A percentile compares a stretch with the other conserved stretches of the same genome.
Evolutionary conservation across 53 echinoderm and acorn worm genomes (phyloP).

Genomic region (Echinarachnius parma): DNA sequence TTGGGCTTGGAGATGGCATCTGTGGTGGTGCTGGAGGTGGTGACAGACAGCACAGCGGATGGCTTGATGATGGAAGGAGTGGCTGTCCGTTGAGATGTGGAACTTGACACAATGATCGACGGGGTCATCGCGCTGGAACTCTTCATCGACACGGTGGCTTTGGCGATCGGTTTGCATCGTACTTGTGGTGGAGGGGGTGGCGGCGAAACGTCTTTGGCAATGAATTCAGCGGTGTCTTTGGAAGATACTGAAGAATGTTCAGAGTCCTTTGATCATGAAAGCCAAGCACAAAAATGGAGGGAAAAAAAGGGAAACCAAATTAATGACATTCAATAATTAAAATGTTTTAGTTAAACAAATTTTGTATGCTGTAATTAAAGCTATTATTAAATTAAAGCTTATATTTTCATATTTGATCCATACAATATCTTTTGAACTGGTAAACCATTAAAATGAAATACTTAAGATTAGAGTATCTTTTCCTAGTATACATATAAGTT

Average conservation of each 20-base stretch:
- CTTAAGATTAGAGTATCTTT: too few relatives aligned
- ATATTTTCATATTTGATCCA: too few relatives aligned
- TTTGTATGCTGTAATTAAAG: too few relatives aligned
- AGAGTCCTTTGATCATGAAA: too few relatives aligned
- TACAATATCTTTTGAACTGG: too few relatives aligned
- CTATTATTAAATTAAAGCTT: too few relatives aligned
- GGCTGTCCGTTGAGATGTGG: slow-evolving; percentile 32
- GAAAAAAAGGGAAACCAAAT: too few relatives aligned
- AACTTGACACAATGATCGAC: slow-evolving; percentile 39
- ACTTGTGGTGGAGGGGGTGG: slow-evolving; percentile 9
- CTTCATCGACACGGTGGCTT: slow-evolving; percentile 21
- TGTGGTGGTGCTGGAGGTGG: slow-evolving; percentile 20
- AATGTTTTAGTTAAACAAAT: too few relatives aligned
- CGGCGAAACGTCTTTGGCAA: slow-evolving; percentile 5
- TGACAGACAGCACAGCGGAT: slow-evolving; percentile 13
- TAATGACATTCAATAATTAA: too few relatives aligned
- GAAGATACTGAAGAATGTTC: slow-evolving; percentile 88
- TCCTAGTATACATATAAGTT: too few relatives aligned
- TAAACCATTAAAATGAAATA: too few relatives aligned
- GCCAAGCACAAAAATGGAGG: too few relatives aligned
- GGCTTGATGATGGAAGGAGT: slow-evolving; percentile 42
- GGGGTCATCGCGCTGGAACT: slow-evolving; percentile 32
- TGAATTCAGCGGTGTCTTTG: slow-evolving; percentile 53
- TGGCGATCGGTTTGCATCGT: slow-evolving; percentile 7
- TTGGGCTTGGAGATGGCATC: slow-evolving; percentile 15